These are phyloP conservation scores for Anthophora plumipes DNA, from an alignment of 2,888 invertebrate species.

Conservation along the genomic window DNA sequence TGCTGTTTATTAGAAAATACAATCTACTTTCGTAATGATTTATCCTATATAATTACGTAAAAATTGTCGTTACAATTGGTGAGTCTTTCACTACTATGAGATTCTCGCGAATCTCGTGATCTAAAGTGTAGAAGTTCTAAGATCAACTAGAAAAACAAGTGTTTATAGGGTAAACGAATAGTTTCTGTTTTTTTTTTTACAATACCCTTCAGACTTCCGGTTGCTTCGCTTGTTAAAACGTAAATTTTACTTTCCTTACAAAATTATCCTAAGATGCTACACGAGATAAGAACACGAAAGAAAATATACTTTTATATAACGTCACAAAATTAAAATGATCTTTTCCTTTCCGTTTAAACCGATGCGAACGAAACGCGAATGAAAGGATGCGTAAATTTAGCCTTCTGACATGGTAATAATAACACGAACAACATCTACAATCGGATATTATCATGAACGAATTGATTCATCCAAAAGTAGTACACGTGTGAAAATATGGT, in stretches of 20 bases:
- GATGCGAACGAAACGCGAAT: neutral
- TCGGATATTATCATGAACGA: neutral
- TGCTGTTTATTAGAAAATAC: neutral
- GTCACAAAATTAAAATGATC: constrained; percentile 19
- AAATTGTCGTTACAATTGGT: constrained; percentile 2
- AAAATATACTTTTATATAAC: constrained; percentile 22
- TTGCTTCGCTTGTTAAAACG: constrained; percentile 3
- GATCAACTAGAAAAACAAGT: neutral
- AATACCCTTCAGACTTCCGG: constrained; percentile 1
- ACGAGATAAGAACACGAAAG: neutral
- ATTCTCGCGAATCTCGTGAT: neutral
- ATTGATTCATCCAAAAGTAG: neutral
- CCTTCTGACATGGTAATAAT: neutral
- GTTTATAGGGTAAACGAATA: constrained; percentile 13
- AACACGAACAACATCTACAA: neutral
- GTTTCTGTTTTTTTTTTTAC: too few relatives aligned
- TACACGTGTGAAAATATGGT: constrained; percentile 27
- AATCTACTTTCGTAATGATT: constrained; percentile 18
- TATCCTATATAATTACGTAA: constrained; percentile 36
- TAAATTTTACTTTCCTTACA: constrained; percentile 6
- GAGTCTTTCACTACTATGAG: neutral
- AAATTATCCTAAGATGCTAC: constrained; percentile 1
- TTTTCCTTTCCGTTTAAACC: neutral
- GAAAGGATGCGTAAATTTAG: neutral
- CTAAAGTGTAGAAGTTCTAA: constrained; percentile 4